Base-by-base conservation (phyloP, 2,888 invertebrate species). In the Dendrolimus pini region DNA sequence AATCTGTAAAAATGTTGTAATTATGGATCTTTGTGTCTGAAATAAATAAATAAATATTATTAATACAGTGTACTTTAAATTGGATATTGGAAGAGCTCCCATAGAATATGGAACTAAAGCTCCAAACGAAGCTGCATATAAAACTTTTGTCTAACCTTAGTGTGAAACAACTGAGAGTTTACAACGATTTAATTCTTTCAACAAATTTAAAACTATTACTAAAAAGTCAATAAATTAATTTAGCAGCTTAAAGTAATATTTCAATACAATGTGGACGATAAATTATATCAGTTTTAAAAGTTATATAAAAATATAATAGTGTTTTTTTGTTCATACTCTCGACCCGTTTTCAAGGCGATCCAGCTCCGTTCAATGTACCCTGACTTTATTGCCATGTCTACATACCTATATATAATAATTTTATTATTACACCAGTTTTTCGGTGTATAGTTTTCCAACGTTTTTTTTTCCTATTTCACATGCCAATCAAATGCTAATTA, bases 361-460 rank as follows among this genome's bases (percentile, higher is more conserved):
- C 57, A 64, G 78, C 71, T 73, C 73, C 83, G 88, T 84, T 85
- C 87, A 82, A 81, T 85, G 86, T 86, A 85, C 88, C 80, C 84
- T 62, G 69, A 72, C 64, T 80, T 77, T 77, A 80, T 77, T 76
- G 74, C 71, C 61, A 47, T 64, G 69, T 59, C 67, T 64, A 68
- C 68, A 72, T 74, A 63, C 18, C 18, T 30, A 30, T 30, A 30
- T 30, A 74, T 75, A 72, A 69, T 71, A 66, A 74, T 70, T 69
- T 63, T 66, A 67, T 59, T 62, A 63, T 57, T 60, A 64, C 66
- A 72, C 61, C 63, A 63, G 71, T 75, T 72, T 70, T 56, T 59
- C 62, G 63, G 62, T 66, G 68, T 70, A 68, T 68, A 61, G 64
- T 67, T 64, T 64, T 58, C 59, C 57, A 53, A 63, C 55, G 57